These are phyloP conservation scores for Eupithecia vulgata DNA, from an alignment of 2,888 invertebrate genomes.

Conservation along the genomic window DNA sequence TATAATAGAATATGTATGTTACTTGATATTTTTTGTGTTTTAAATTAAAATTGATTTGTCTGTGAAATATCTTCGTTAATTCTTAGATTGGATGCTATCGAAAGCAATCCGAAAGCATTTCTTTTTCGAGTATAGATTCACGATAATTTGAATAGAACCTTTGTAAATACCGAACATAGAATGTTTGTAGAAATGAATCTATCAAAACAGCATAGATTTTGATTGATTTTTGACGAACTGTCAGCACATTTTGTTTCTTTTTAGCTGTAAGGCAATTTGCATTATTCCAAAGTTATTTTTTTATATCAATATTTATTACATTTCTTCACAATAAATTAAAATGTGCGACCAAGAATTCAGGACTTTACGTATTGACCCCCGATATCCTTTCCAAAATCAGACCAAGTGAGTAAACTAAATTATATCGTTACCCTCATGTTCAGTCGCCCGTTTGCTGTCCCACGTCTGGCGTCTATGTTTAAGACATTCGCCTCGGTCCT, in stretches of 20 bases:
- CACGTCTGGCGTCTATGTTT: not conserved
- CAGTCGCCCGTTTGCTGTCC: not conserved
- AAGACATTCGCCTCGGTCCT: no score
- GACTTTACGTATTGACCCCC: constrained; percentile 73
- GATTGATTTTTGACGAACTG: not conserved
- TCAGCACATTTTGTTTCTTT: constrained; percentile 19
- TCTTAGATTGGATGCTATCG: not conserved
- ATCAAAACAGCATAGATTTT: not conserved
- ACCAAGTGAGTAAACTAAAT: constrained; percentile 61
- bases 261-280: not conserved
- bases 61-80: not conserved
- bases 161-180: not conserved
- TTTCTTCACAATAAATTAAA: constrained; percentile 38
- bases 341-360: constrained; percentile 78
- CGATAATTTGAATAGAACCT: not conserved
- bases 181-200: not conserved
- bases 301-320: constrained; percentile 22
- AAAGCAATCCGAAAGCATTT: not conserved
- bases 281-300: constrained; percentile 7
- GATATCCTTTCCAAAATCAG: constrained; percentile 74
- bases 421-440: not conserved
- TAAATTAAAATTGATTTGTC: not conserved
- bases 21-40: not conserved
- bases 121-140: not conserved
- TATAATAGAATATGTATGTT: no score